phyloP scores from a whole-genome alignment of 2,113 vertebrate genomes.

The Ammodytes marinus region DNA sequence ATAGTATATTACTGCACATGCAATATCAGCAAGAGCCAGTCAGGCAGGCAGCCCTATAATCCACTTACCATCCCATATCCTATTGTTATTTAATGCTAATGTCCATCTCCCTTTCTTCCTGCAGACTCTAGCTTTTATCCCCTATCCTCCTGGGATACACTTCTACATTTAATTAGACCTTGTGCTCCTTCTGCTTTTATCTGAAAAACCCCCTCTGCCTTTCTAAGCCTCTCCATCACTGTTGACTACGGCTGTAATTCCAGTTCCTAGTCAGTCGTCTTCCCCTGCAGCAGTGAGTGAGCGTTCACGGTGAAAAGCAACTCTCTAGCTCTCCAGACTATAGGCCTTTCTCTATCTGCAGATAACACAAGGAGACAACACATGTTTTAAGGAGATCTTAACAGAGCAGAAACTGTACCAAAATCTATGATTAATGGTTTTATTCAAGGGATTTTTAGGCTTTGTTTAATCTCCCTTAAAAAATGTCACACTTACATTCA shows the following conservation, averaged over 20 bases:
- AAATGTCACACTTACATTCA: background rate
- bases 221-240: slow-evolving; percentile 37
- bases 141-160: slow-evolving; percentile 3
- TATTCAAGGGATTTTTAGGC: background rate
- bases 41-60: slow-evolving; percentile 3
- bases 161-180: slow-evolving; percentile 30
- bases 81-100: slow-evolving; percentile 31
- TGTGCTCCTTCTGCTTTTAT: background rate
- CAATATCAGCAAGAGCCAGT: slow-evolving; percentile 1
- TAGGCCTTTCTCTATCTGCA: slow-evolving; percentile 40
- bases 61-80: slow-evolving; percentile 4
- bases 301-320: slow-evolving; percentile 46
- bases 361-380: slow-evolving; percentile 4
- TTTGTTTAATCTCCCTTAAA: background rate
- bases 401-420: background rate
- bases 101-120: background rate
- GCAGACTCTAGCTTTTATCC: background rate
- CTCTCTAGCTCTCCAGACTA: slow-evolving; percentile 45
- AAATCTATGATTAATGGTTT: background rate
- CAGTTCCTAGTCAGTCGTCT: slow-evolving; percentile 44
- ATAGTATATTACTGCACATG: background rate
- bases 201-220: slow-evolving; percentile 22
- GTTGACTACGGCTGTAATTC: slow-evolving; percentile 28
- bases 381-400: background rate
- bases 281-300: slow-evolving; percentile 27